Percentiles rank a stretch among this genome's conserved stretches.
Evolutionary conservation across 2,888 invertebrate species (phyloP).

Genomic region (Calameuta pallipes): DNA sequence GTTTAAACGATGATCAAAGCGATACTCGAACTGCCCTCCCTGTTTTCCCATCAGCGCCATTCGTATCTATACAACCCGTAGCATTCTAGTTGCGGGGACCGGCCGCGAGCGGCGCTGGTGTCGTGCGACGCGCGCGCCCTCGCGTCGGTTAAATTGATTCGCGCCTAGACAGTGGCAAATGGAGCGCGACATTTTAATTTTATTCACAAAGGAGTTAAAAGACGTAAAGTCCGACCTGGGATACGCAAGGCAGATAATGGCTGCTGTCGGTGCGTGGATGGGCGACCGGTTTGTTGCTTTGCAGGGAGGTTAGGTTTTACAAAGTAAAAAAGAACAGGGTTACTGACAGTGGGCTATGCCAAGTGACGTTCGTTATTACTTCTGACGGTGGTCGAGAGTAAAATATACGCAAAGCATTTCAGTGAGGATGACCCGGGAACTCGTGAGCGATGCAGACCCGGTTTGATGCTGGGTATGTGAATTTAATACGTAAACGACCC

Average conservation of each 20-base stretch:
- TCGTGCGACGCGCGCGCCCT: neutral
- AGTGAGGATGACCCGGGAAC: neutral
- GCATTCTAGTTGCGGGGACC: neutral
- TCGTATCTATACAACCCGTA: neutral
- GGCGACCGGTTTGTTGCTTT: neutral
- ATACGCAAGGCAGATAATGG: neutral
- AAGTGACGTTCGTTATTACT: neutral
- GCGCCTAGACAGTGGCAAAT: neutral
- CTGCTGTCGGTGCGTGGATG: neutral
- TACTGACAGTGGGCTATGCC: neutral
- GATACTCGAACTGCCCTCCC: neutral
- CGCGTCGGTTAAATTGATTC: neutral
- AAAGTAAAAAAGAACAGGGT: neutral
- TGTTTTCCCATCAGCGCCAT: neutral
- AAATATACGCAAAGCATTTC: neutral
- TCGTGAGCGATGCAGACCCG: neutral
- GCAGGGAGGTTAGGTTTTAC: neutral
- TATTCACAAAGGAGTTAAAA: neutral
- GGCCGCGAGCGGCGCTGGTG: neutral
- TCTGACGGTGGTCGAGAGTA: neutral
- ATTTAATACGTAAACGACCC: slow-evolving; percentile 1
- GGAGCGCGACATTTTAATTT: neutral
- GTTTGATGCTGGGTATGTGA: neutral
- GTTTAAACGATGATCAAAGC: slow-evolving; percentile 14
- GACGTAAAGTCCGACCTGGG: neutral